Conservation (phyloP, 2,888 invertebrate genomes). For the Tenthredo scrophulariae region DNA sequence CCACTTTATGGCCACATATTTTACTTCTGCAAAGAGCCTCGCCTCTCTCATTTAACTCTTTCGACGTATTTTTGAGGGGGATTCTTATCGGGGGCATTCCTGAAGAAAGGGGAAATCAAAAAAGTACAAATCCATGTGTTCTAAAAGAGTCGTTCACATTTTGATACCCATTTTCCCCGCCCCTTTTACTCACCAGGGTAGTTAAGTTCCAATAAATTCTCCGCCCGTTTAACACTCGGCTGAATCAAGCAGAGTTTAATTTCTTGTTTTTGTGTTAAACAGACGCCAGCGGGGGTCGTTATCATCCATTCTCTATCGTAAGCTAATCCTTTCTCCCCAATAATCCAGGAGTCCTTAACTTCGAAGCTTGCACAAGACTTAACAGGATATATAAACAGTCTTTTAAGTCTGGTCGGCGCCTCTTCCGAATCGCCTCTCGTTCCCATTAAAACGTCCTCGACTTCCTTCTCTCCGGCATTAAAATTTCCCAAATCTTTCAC, state of each 20-base stretch:
- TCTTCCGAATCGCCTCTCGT: slow-evolving; percentile 33
- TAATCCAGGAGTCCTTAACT: slow-evolving; percentile 84
- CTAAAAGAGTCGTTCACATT: neutral
- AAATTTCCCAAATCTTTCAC: neutral
- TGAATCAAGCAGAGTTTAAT: slow-evolving; percentile 88
- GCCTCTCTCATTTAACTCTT: slow-evolving; percentile 65
- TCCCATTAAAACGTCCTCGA: neutral
- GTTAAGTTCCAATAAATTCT: slow-evolving; percentile 80
- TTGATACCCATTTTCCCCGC: too few relatives aligned
- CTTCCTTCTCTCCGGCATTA: neutral
- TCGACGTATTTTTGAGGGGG: slow-evolving; percentile 77
- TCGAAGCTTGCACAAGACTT: slow-evolving; percentile 94
- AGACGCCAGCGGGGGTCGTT: slow-evolving; percentile 88
- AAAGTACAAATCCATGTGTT: neutral
- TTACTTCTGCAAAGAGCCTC: slow-evolving; percentile 86
- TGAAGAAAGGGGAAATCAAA: slow-evolving; percentile 71
- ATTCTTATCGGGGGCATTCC: slow-evolving; percentile 80
- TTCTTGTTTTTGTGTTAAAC: slow-evolving; percentile 93
- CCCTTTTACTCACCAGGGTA: slow-evolving; percentile 80
- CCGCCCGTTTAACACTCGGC: slow-evolving; percentile 85
- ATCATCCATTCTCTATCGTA: slow-evolving; percentile 98
- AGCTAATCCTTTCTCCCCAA: slow-evolving; percentile 88
- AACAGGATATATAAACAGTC: slow-evolving; percentile 90
- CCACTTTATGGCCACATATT: slow-evolving; percentile 90
- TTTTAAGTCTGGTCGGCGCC: slow-evolving; percentile 70